phyloP scores from a whole-genome alignment of 2,888 invertebrate genomes.

The Ischnus inquisitorius region DNA sequence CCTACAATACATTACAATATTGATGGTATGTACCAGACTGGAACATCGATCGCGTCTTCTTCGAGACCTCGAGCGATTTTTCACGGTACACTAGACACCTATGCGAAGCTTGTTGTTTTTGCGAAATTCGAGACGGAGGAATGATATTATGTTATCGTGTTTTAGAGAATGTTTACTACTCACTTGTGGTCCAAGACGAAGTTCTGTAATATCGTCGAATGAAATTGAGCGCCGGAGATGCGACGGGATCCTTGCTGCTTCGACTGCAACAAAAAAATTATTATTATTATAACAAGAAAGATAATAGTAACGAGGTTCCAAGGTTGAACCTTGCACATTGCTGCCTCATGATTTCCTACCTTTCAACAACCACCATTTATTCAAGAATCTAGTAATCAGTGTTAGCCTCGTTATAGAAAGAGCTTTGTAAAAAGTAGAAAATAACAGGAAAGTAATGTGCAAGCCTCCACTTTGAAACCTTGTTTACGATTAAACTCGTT shows the following conservation, averaged over 20 bases:
- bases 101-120: constrained; percentile 24
- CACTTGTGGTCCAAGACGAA: constrained; percentile 36
- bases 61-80: constrained; percentile 60
- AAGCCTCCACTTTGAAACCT: too few relatives aligned
- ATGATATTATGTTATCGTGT: not conserved
- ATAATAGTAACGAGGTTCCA: too few relatives aligned
- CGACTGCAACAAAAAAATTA: constrained; percentile 2
- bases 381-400: too few relatives aligned
- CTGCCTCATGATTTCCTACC: too few relatives aligned
- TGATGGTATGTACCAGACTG: constrained; percentile 72
- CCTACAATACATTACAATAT: constrained; percentile 65
- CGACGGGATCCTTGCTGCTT: constrained; percentile 1
- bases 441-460: too few relatives aligned
- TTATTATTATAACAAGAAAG: too few relatives aligned
- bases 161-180: constrained; percentile 11
- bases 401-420: too few relatives aligned
- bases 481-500: too few relatives aligned
- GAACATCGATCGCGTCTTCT: constrained; percentile 68
- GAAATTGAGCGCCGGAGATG: not conserved
- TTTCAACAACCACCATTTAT: too few relatives aligned
- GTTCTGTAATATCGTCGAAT: not conserved
- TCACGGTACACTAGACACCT: constrained; percentile 58
- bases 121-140: constrained; percentile 5
- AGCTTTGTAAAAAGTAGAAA: too few relatives aligned
- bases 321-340: too few relatives aligned